A percentile compares a stretch with the other conserved stretches of the same genome.
phyloP scores from a whole-genome alignment of 2,113 vertebrate genomes.

The Nanorana parkeri region DNA sequence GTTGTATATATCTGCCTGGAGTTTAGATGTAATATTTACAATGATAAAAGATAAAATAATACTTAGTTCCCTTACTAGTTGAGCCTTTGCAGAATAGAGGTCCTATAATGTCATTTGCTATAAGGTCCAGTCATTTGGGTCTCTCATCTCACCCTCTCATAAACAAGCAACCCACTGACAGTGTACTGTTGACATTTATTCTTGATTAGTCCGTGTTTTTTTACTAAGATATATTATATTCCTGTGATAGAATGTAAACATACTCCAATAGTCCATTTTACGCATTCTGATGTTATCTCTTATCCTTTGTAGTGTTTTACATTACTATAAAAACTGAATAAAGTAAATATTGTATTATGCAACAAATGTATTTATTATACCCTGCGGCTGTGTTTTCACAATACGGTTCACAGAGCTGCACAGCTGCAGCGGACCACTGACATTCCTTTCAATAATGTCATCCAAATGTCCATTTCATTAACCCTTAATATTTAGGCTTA shows the following conservation, averaged over 20 bases:
- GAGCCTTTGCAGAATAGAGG: too few relatives aligned
- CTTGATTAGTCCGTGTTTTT: not conserved
- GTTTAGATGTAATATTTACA: too few relatives aligned
- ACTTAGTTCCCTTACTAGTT: too few relatives aligned
- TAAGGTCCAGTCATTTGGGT: too few relatives aligned
- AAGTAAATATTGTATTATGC: not conserved
- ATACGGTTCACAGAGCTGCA: not conserved
- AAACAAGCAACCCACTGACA: not conserved
- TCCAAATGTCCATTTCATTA: not conserved
- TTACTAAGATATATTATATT: not conserved
- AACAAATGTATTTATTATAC: not conserved
- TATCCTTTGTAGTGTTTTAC: not conserved
- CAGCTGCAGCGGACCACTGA: not conserved
- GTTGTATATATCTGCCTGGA: too few relatives aligned
- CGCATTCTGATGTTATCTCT: slow-evolving; percentile 9
- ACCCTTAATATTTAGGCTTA: not conserved
- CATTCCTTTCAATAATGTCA: not conserved
- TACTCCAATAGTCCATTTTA: not conserved
- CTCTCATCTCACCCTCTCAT: too few relatives aligned
- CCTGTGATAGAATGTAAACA: not conserved
- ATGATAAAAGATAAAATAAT: too few relatives aligned
- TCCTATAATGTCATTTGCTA: too few relatives aligned
- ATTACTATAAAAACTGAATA: not conserved
- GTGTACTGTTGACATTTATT: not conserved
- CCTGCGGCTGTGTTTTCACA: not conserved